A percentile compares a stretch with the other conserved stretches of the same genome.
phyloP scores from a whole-genome alignment of 1,140 invertebrate species.

The Conus ventricosus region DNA sequence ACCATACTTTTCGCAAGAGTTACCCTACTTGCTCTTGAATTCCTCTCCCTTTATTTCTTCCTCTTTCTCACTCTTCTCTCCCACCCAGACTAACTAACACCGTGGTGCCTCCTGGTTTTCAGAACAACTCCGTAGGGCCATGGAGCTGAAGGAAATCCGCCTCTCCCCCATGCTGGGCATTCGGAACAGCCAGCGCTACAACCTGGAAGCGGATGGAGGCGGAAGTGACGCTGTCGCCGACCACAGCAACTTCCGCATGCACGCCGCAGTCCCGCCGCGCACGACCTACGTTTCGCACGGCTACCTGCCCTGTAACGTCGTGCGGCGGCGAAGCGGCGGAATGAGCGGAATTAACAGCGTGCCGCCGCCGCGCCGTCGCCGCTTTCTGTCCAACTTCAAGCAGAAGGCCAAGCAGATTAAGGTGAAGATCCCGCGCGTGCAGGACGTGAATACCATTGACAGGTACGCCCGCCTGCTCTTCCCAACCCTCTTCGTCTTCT shows the following conservation, averaged over 20 bases:
- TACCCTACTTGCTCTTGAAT: too few species aligned
- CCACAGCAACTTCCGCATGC: conserved; percentile 64
- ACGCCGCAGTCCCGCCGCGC: conserved; percentile 50
- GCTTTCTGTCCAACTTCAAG: conserved; percentile 67
- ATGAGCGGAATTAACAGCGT: conserved; percentile 11
- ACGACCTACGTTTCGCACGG: conserved; percentile 54
- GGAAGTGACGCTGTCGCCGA: conserved; percentile 23
- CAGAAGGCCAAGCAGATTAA: conserved; percentile 67
- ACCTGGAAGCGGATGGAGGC: conserved; percentile 51
- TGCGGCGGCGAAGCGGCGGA: conserved; percentile 56
- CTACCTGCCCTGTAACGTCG: conserved; percentile 57
- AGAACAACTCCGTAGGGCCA: conserved; percentile 49
- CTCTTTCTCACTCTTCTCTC: too few species aligned
- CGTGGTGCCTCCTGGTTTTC: conserved; percentile 9
- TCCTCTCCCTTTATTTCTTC: too few species aligned
- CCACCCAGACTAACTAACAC: too few species aligned
- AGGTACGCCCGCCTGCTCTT: conserved; percentile 96
- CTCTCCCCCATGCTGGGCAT: conserved; percentile 89
- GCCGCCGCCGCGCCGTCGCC: conserved; percentile 50
- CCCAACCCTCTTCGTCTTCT: conserved; percentile 93
- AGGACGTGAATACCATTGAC: conserved; percentile 98
- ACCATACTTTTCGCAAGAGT: too few species aligned
- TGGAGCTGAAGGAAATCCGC: conserved; percentile 57
- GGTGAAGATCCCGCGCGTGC: conserved; percentile 88
- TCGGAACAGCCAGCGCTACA: conserved; percentile 79